Conservation (phyloP, 1,140 invertebrate species). For the Micrasema minimum region DNA sequence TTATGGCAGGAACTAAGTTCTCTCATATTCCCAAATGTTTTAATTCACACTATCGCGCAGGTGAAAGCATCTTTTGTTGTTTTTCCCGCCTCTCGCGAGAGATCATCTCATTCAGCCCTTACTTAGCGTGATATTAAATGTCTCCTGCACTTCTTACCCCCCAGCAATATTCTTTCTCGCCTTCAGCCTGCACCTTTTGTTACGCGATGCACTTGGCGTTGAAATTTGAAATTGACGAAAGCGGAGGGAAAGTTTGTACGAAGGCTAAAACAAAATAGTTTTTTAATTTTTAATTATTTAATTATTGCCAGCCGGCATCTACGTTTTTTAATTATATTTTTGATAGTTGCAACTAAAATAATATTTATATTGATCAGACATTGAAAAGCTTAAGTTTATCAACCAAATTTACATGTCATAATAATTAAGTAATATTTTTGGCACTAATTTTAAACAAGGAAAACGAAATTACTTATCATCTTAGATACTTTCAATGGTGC, state of each 20-base stretch:
- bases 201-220: neutral
- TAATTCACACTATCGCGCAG: constrained; percentile 4
- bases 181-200: constrained; percentile 16
- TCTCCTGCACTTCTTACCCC: constrained; percentile 30
- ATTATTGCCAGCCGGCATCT: no score
- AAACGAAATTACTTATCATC: no score
- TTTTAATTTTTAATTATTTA: no score
- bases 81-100: constrained; percentile 9
- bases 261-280: no score
- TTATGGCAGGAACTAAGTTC: neutral
- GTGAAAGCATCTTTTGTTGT: constrained; percentile 21
- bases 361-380: no score
- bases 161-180: constrained; percentile 10
- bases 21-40: constrained; percentile 15
- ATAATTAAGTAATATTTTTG: no score
- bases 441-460: no score
- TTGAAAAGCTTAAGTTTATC: no score
- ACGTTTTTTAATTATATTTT: no score
- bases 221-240: constrained; percentile 8
- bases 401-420: no score
- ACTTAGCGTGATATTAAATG: constrained; percentile 34
- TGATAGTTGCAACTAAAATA: no score
- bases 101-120: constrained; percentile 32
- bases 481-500: no score
- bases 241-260: neutral